Percentiles rank a stretch among this genome's conserved stretches.
Evolutionary conservation across 1,140 invertebrate genomes (phyloP).

Genomic region (Gyrodactylus salaris): DNA sequence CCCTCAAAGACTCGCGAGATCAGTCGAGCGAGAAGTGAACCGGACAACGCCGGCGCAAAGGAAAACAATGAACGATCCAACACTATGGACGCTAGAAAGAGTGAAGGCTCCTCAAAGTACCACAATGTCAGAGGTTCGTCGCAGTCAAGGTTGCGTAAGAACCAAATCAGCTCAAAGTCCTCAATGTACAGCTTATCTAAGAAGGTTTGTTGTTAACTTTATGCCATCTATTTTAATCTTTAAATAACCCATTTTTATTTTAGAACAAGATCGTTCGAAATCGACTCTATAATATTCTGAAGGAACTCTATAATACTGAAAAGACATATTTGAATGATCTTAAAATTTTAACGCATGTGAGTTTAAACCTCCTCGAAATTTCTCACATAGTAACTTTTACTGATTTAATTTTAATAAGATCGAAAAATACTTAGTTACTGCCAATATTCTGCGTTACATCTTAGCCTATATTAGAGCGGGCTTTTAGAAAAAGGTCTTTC

Average conservation of each 20-base stretch:
- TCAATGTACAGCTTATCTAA: not conserved
- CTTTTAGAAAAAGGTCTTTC: no score
- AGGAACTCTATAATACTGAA: not conserved
- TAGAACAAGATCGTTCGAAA: not conserved
- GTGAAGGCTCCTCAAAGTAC: not conserved
- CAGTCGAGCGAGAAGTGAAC: not conserved
- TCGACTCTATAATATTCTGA: not conserved
- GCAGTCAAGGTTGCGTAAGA: no score
- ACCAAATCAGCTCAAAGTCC: no score
- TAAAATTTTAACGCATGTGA: not conserved
- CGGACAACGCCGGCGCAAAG: not conserved
- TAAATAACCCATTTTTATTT: not conserved
- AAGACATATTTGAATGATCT: not conserved
- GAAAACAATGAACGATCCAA: not conserved
- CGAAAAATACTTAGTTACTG: no score
- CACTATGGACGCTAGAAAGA: not conserved
- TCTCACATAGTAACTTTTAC: no score
- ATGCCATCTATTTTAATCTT: not conserved
- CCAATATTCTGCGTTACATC: no score
- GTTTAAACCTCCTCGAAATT: no score
- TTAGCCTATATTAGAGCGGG: no score
- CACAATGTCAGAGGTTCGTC: no score
- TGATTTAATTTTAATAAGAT: no score
- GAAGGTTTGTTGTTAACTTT: not conserved
- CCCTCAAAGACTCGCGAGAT: not conserved